Evolutionary conservation across 2,888 invertebrate species (phyloP).

Genomic region (Steinernema scapterisci): DNA sequence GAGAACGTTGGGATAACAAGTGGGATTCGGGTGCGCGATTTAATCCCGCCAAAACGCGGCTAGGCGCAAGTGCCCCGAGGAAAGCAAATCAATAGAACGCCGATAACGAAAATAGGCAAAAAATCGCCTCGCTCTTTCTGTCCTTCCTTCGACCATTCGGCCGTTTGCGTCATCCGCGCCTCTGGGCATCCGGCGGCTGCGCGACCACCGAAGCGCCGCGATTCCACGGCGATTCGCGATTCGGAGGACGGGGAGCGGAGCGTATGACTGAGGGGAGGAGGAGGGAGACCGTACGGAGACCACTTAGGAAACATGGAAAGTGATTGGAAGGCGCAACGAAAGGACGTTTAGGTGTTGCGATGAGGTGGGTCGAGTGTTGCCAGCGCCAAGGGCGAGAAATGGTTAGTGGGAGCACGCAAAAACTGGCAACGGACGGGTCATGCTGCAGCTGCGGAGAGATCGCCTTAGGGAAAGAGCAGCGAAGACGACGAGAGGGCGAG

Average conservation of each 20-base stretch:
- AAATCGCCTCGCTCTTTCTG: no score
- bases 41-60: conserved; percentile 22
- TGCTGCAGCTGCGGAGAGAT: not conserved
- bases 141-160: not conserved
- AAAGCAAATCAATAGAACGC: conserved; percentile 3
- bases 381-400: not conserved
- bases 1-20: not conserved
- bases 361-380: not conserved
- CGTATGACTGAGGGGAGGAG: not conserved
- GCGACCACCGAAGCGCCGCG: not conserved
- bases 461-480: conserved; percentile 1
- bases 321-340: not conserved
- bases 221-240: no score
- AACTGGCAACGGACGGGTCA: not conserved
- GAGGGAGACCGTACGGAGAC: no score
- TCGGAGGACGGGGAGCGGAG: no score
- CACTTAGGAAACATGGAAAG: not conserved
- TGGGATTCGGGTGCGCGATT: not conserved
- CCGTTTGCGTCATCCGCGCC: not conserved
- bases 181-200: not conserved
- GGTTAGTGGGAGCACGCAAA: not conserved
- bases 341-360: not conserved
- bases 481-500: not conserved
- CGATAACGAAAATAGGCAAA: not conserved
- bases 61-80: not conserved